Conservation (phyloP, 1,140 invertebrate species). For the Pectinophora gossypiella region DNA sequence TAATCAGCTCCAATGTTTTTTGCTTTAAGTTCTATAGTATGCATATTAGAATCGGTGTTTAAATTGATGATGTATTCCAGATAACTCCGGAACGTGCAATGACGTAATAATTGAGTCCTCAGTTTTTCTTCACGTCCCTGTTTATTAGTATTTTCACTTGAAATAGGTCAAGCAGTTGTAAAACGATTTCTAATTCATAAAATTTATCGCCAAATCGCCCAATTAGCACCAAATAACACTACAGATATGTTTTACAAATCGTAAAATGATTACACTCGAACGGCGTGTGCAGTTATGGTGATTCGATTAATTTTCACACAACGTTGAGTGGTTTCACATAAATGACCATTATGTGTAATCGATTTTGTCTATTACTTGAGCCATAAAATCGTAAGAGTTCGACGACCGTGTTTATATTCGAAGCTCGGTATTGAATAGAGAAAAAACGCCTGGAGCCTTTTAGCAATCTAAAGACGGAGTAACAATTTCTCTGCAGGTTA, state of each 20-base stretch:
- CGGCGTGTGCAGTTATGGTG: conserved; percentile 24
- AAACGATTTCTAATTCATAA: conserved; percentile 31
- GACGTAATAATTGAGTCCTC: no score
- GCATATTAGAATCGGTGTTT: not conserved
- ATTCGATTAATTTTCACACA: conserved; percentile 29
- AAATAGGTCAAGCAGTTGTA: no score
- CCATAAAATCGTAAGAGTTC: conserved; percentile 55
- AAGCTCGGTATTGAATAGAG: conserved; percentile 49
- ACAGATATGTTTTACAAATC: conserved; percentile 34
- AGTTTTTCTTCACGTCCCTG: no score
- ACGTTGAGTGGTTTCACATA: conserved; percentile 51
- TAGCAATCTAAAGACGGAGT: conserved; percentile 39
- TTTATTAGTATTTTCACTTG: no score
- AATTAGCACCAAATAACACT: conserved; percentile 35
- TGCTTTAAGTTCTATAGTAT: not conserved
- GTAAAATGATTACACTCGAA: conserved; percentile 18
- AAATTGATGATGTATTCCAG: not conserved
- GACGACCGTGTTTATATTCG: conserved; percentile 41
- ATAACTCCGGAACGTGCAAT: no score
- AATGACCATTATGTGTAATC: conserved; percentile 40
- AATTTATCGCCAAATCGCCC: conserved; percentile 27
- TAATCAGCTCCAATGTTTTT: conserved; percentile 14
- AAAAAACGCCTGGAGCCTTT: conserved; percentile 53
- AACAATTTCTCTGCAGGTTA: conserved; percentile 57
- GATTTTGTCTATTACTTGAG: conserved; percentile 55